A percentile compares a stretch with the other conserved stretches of the same genome.
Conservation (phyloP, 2,888 invertebrate genomes). For the Chymomyza fuscimana region DNA sequence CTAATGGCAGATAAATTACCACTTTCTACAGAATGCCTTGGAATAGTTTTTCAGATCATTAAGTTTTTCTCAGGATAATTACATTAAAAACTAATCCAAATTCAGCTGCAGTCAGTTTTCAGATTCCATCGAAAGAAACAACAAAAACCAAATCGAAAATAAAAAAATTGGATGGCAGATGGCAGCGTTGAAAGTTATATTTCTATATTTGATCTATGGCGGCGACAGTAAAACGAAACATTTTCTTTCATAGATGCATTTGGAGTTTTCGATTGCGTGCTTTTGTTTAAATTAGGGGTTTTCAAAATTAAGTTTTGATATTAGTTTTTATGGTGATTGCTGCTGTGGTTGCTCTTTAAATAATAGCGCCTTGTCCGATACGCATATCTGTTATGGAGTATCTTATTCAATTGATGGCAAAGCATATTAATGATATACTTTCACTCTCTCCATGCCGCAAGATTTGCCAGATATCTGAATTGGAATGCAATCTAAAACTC, state of each 20-base stretch:
- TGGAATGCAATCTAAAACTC: background rate
- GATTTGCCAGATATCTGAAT: slow-evolving; percentile 12
- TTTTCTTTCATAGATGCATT: slow-evolving; percentile 5
- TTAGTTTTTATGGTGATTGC: background rate
- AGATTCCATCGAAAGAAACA: slow-evolving; percentile 18
- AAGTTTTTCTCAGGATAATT: slow-evolving; percentile 61
- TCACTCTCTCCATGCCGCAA: slow-evolving; percentile 39
- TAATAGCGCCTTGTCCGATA: background rate
- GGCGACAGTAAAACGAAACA: slow-evolving; percentile 65
- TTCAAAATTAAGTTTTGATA: background rate
- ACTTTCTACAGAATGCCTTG: background rate
- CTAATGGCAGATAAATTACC: slow-evolving; percentile 9
- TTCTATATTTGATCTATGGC: slow-evolving; percentile 57
- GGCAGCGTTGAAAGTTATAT: slow-evolving; percentile 64
- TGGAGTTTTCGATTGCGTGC: too few relatives aligned
- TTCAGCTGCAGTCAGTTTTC: slow-evolving; percentile 6
- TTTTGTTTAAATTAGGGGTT: too few relatives aligned
- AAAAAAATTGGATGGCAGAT: slow-evolving; percentile 33
- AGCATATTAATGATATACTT: slow-evolving; percentile 47
- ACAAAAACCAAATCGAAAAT: slow-evolving; percentile 13
- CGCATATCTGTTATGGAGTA: background rate
- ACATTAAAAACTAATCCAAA: slow-evolving; percentile 25
- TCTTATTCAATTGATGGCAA: slow-evolving; percentile 21
- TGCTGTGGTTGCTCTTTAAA: background rate
- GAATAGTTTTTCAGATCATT: slow-evolving; percentile 59